Base-by-base conservation (phyloP, 2,113 vertebrate species). In the Cheirogaleus medius region DNA sequence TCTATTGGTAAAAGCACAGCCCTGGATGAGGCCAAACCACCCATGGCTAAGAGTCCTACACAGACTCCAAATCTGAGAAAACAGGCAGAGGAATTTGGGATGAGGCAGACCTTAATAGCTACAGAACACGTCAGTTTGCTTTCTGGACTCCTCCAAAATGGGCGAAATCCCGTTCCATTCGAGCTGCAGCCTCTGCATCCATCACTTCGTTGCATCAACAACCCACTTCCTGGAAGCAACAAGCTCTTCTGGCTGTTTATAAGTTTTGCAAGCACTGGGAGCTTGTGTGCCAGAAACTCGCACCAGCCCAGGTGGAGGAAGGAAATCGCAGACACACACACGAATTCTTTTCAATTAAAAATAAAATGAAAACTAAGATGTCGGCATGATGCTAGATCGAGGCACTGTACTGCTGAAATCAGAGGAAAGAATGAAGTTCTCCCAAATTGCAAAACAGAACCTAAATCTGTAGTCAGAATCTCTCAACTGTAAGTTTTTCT, bases 91-190 rank as follows among this genome's bases (percentile, higher is more conserved):
- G 90, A 95, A 94, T 89, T 66, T 96, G 58, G 90, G 91, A 94
- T 39, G 66, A 64, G 76, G 94, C 89, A 98, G 96, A 97, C 96
- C 60, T 42, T 97, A 95, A 96, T 42, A 94, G 97, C 97, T 97
- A 97, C 68, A 98, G 96, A 98, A 96, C 78, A 92, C 90, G 98
- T 97, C 56, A 89, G 63, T 63, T 85, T 83, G 89, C 49, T 49
- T 92, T 98, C 82, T 87, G 95, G 97, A 68, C 80, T 58, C 32
- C 63, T 15, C 32, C 5, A 5, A 80, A 77, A 77, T n/a, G 32
- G 78, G 87, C 78, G 71, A 90, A 83, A 69, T 15, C n/a, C 84
- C 47, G 39, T 56, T 85, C 56, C 81, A 82, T 12, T 8, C 47
- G 15, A 29, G 64, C 5, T 58, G 63, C 18, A 49, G 66, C 68